Conservation (phyloP, 2,113 vertebrate genomes). For the Phalacrocorax brasilianus region DNA sequence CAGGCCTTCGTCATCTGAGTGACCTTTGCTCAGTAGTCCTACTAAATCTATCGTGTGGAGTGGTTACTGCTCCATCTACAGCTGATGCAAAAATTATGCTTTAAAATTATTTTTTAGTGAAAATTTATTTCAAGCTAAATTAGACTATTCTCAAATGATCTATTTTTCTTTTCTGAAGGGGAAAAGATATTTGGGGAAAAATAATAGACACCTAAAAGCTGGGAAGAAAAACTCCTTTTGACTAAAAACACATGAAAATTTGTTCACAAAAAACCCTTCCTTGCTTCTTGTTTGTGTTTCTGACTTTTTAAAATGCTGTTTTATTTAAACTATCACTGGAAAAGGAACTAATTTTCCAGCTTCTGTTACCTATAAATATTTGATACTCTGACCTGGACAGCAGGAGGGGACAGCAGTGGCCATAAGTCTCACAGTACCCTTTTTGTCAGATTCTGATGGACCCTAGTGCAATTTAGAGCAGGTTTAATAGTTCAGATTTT, state of each 20-base stretch:
- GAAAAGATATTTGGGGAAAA: not conserved
- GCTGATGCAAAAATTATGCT: not conserved
- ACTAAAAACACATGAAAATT: not conserved
- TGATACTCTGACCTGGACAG: not conserved
- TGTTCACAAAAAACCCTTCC: not conserved
- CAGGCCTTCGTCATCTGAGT: not conserved
- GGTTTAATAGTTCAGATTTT: not conserved
- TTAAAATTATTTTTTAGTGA: not conserved
- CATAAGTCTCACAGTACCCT: not conserved
- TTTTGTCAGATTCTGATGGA: not conserved
- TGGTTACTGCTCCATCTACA: not conserved
- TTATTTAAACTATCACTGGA: not conserved
- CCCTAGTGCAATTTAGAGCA: not conserved
- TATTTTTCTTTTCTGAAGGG: not conserved
- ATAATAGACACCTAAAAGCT: not conserved
- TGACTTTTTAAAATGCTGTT: not conserved
- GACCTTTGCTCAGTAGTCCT: not conserved
- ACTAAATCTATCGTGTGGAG: not conserved
- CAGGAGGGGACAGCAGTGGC: not conserved
- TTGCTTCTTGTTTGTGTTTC: not conserved
- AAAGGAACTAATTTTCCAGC: not conserved
- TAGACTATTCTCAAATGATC: not conserved
- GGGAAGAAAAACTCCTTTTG: not conserved
- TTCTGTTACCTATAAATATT: not conserved
- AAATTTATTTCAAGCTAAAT: not conserved